phyloP scores from a whole-genome alignment of 2,113 vertebrate species.

The Ursus arctos region DNA sequence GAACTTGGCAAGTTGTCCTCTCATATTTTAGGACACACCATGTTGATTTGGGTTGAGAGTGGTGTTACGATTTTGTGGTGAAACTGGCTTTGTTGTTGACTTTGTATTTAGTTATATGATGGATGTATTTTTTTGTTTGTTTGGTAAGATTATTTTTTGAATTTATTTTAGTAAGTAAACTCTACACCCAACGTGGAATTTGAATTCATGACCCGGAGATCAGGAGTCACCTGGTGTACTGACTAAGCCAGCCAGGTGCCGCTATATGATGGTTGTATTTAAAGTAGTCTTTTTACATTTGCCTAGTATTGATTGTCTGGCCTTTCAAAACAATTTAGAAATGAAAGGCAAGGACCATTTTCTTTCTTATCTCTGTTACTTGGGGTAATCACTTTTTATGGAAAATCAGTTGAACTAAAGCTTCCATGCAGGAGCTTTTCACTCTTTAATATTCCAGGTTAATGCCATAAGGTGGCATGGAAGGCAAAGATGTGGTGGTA shows the following conservation, averaged over 20 bases:
- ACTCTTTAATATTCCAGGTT: neutral
- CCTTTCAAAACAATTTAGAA: constrained; percentile 35
- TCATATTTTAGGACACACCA: neutral
- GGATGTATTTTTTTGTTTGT: neutral
- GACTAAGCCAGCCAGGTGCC: neutral
- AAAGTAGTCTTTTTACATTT: neutral
- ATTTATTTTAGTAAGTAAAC: neutral
- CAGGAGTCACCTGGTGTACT: neutral
- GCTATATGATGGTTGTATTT: neutral
- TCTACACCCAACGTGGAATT: neutral
- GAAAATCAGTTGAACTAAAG: constrained; percentile 26
- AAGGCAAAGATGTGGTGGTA: neutral
- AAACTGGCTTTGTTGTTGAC: constrained; percentile 40
- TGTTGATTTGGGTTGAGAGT: constrained; percentile 46
- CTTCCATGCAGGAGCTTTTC: constrained; percentile 30
- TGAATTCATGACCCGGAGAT: neutral
- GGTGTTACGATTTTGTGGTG: neutral
- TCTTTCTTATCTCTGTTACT: neutral
- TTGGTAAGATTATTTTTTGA: neutral
- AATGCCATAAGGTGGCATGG: neutral
- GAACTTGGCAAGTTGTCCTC: constrained; percentile 53
- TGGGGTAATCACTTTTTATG: neutral
- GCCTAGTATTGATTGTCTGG: neutral
- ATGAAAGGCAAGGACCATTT: neutral
- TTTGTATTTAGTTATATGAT: constrained; percentile 49